Percentiles rank a stretch among this genome's conserved stretches.
phyloP scores from a whole-genome alignment of 2,113 vertebrate genomes.

The Muntiacus muntjak region DNA sequence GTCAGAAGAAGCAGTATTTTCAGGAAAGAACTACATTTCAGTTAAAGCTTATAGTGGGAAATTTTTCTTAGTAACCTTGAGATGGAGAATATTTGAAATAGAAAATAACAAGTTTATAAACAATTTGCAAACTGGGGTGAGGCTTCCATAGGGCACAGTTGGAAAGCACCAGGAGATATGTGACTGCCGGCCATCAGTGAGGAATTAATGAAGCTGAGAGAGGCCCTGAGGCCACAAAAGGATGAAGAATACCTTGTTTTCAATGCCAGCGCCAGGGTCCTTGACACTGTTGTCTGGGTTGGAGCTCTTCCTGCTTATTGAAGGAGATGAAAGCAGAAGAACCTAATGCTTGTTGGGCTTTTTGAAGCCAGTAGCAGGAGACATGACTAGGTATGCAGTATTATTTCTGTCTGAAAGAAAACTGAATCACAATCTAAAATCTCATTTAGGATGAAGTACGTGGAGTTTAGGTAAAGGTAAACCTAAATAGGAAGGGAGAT shows the following conservation, averaged over 20 bases:
- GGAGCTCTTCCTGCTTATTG: background rate
- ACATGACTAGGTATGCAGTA: background rate
- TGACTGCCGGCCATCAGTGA: background rate
- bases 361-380: background rate
- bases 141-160: background rate
- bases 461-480: background rate
- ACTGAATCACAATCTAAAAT: background rate
- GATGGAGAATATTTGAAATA: background rate
- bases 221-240: background rate
- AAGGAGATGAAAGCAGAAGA: background rate
- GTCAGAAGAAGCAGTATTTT: slow-evolving; percentile 14
- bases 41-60: background rate
- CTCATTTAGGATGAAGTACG: background rate
- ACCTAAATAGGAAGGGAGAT: background rate
- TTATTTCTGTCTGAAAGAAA: background rate
- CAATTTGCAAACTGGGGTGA: background rate
- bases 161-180: background rate
- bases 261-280: background rate
- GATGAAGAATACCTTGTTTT: background rate
- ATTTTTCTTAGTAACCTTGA: background rate
- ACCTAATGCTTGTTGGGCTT: background rate
- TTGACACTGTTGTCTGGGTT: background rate
- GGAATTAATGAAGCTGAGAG: background rate
- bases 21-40: slow-evolving; percentile 1
- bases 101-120: background rate